Conservation (phyloP, 92 coral and sea anemone species). For the Palythoa grandiflora region DNA sequence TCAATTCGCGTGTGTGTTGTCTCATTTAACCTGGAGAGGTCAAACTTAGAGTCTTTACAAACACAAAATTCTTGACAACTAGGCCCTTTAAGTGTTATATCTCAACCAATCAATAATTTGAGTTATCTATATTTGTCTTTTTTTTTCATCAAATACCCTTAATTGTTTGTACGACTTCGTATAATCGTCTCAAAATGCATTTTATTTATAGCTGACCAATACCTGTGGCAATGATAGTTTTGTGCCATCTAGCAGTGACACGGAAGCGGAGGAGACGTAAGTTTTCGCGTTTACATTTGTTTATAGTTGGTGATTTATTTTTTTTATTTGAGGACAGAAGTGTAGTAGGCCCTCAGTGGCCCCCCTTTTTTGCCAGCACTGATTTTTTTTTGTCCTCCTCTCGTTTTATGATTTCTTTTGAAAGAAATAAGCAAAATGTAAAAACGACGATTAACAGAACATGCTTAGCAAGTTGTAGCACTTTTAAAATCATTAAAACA, state of each 20-base stretch:
- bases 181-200: constrained; percentile 15
- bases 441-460: constrained; percentile 21
- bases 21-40: too few species aligned
- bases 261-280: constrained; percentile 28
- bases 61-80: too few species aligned
- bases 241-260: constrained; percentile 25
- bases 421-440: background rate
- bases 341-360: constrained; percentile 14
- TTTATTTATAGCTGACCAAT: constrained; percentile 14
- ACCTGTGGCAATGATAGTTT: constrained; percentile 8
- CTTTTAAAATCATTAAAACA: constrained; percentile 9
- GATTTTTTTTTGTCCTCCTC: too few species aligned
- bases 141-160: background rate
- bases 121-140: constrained; percentile 1
- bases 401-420: too few species aligned
- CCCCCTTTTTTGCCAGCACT: too few species aligned
- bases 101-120: background rate
- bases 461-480: constrained; percentile 4
- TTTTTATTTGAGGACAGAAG: constrained; percentile 13
- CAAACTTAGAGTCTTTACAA: too few species aligned
- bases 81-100: background rate
- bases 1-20: too few species aligned
- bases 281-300: constrained; percentile 13
- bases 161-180: background rate
- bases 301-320: background rate